These are phyloP conservation scores for Lytechinus variegatus DNA, from an alignment of 35 echinoderm and acorn worm species.

Conservation along the genomic window DNA sequence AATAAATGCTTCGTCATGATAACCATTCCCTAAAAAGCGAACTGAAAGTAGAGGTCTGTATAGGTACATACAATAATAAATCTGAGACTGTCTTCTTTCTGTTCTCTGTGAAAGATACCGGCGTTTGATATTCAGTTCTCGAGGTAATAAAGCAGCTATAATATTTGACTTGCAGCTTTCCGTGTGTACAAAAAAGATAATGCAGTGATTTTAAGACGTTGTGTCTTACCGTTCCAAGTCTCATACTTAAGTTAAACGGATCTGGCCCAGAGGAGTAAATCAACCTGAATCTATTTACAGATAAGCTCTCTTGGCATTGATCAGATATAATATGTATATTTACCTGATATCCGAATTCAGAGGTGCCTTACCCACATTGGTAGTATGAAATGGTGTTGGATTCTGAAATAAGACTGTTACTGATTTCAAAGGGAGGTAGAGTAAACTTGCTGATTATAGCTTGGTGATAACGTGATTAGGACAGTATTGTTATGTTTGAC, in stretches of 20 bases:
- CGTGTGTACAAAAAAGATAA: slow-evolving; percentile 26
- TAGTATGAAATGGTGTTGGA: not conserved
- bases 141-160: slow-evolving; percentile 29
- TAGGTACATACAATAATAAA: not conserved
- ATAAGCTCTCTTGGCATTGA: slow-evolving; percentile 13
- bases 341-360: not conserved
- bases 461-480: slow-evolving; percentile 26
- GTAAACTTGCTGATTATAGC: not conserved
- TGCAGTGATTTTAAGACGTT: not conserved
- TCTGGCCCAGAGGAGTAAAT: not conserved
- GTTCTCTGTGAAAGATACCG: not conserved
- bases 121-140: not conserved
- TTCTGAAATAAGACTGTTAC: not conserved
- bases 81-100: not conserved
- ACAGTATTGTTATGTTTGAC: not conserved
- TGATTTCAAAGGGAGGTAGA: slow-evolving; percentile 7
- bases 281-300: not conserved
- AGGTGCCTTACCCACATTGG: not conserved
- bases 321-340: not conserved
- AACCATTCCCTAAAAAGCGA: not conserved
- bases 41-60: not conserved
- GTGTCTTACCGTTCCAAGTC: not conserved
- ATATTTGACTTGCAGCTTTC: slow-evolving; percentile 22
- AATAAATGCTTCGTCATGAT: not conserved
- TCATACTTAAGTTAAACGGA: not conserved